Base-by-base conservation (phyloP, 1,140 invertebrate genomes). In the Marisa cornuarietis region DNA sequence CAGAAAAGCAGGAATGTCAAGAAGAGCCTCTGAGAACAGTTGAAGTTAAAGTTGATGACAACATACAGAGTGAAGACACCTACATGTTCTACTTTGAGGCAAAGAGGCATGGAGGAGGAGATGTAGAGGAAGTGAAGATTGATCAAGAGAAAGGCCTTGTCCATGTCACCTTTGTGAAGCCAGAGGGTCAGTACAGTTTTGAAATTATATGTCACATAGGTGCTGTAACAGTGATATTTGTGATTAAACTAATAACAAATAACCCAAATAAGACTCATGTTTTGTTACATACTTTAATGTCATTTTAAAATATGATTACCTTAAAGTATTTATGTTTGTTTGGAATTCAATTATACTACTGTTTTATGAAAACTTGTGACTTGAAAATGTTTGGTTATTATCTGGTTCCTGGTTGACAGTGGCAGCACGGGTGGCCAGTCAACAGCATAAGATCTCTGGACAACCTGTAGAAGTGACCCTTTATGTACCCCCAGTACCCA, bases 51-150 rank as follows among this genome's bases (percentile, higher is more conserved):
- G 63, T 24, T 31, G 66, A 9, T 18, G 49, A 26, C 63, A 20
- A 14, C 49, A 58, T 69, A 24, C 31, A 68, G 26, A 77, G 61
- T 31, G 65, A 66, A 42, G 79, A 80, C 65, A 76, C 79, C 6
- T 69, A 74, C 62, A 18, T 16, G 13, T 73, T 22, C 24, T 80
- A 80, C 72, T 80, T 80, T 76, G 79, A 80, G 58, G 68, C 62
- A 16, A 61, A 31, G 13, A 61, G 73, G 9, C 26, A 73, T 61
- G 79, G 79, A n/a, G 63, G 72, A 18, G 51, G 71, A 31, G 72
- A 75, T 14, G 79, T 80, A 0, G 79, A 80, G n/a, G 31, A 76
- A 16, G 79, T 80, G 42, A n/a, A 68, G 11, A 52, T 80, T 69
- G 72, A 75, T 51, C 11, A 26, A 68, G 79, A 80, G 54, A 68